Evolutionary conservation across 2,797 vertebrate genomes (phyloP).

Genomic region (Liasis olivaceus): DNA sequence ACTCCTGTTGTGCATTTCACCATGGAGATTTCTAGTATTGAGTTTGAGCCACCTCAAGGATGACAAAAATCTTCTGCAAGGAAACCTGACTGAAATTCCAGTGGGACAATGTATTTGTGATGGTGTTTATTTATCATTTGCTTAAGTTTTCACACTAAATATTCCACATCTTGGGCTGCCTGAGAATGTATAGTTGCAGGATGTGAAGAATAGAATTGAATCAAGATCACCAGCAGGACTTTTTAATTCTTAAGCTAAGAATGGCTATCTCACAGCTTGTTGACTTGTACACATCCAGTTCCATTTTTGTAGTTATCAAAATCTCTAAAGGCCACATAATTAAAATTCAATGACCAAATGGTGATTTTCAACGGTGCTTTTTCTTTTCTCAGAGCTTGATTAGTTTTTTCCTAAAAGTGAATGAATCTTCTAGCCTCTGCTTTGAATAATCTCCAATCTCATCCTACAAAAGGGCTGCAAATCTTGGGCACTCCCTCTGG

Average conservation of each 20-base stretch:
- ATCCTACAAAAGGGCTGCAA: neutral
- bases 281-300: neutral
- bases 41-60: neutral
- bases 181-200: neutral
- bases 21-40: neutral
- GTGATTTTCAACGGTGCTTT: neutral
- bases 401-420: neutral
- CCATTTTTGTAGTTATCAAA: neutral
- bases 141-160: constrained; percentile 2
- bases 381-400: neutral
- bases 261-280: neutral
- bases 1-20: constrained; percentile 21
- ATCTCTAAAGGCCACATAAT: neutral
- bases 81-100: neutral
- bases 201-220: neutral
- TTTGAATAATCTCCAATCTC: neutral
- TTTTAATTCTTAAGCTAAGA: neutral
- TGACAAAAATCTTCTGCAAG: neutral
- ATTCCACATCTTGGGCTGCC: neutral
- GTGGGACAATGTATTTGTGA: rapidly evolving
- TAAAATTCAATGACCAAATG: neutral
- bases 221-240: neutral
- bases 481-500: too few relatives aligned
- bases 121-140: neutral
- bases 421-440: neutral